A percentile compares a stretch with the other conserved stretches of the same genome.
Evolutionary conservation across 2,113 vertebrate species (phyloP).

Genomic region (Hipposideros armiger): DNA sequence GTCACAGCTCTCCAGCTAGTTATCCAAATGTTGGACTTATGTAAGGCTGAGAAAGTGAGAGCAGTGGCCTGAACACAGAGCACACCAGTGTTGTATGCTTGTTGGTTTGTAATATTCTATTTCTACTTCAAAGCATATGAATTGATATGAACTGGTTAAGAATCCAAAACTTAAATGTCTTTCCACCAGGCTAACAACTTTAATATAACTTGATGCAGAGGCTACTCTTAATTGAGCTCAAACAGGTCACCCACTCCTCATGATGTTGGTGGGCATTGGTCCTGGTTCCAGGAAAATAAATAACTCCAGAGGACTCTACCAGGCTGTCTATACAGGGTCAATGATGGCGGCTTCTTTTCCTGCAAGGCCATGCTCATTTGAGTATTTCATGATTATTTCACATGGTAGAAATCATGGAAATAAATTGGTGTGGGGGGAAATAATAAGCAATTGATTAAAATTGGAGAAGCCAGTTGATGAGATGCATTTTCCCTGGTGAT

Average conservation of each 20-base stretch:
- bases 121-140: neutral
- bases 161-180: neutral
- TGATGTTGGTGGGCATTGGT: accelerated
- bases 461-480: conserved; percentile 44
- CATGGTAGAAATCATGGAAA: neutral
- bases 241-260: neutral
- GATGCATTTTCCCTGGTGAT: conserved; percentile 21
- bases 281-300: neutral
- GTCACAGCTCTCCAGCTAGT: accelerated
- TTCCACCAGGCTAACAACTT: neutral
- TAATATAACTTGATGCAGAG: no score
- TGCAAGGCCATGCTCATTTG: neutral
- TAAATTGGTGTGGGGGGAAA: neutral
- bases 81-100: accelerated
- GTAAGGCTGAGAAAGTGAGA: accelerated
- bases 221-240: no score
- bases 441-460: conserved; percentile 66
- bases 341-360: accelerated
- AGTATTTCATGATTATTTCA: neutral
- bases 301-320: neutral
- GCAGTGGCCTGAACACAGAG: neutral
- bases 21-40: accelerated
- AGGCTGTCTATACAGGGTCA: neutral
- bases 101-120: accelerated
- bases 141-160: no score